phyloP scores from a whole-genome alignment of 2,113 vertebrate genomes.

The Paracanthobrama guichenoti region DNA sequence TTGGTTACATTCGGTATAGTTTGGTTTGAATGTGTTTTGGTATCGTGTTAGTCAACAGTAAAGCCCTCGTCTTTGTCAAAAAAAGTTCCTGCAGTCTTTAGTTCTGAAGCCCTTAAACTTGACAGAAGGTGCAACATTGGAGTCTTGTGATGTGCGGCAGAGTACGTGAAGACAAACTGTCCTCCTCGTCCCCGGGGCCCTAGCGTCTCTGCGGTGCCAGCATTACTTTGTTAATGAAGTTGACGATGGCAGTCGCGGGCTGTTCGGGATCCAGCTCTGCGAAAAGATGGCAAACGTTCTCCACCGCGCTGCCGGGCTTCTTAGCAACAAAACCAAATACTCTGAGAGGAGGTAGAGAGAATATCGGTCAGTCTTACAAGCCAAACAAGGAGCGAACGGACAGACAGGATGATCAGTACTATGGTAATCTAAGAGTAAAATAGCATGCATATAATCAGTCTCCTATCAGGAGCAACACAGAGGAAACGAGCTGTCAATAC shows the following conservation, averaged over 20 bases:
- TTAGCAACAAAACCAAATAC: slow-evolving; percentile 92
- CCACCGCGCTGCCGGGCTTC: slow-evolving; percentile 84
- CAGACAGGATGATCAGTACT: not conserved
- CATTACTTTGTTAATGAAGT: slow-evolving; percentile 94
- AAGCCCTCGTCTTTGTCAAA: not conserved
- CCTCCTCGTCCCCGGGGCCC: slow-evolving; percentile 16
- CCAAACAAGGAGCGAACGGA: not conserved
- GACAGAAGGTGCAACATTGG: not conserved
- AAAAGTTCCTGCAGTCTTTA: not conserved
- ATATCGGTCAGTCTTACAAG: not conserved
- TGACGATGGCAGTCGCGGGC: slow-evolving; percentile 87
- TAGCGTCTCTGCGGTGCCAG: slow-evolving; percentile 79
- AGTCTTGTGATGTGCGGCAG: not conserved
- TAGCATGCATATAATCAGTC: slow-evolving; percentile 61
- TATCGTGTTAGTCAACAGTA: not conserved
- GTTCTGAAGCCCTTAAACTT: not conserved
- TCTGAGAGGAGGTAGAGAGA: slow-evolving; percentile 64
- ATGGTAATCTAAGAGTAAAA: slow-evolving; percentile 13
- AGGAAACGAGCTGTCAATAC: not conserved
- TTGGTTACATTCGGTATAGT: slow-evolving; percentile 14
- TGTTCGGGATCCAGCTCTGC: slow-evolving; percentile 91
- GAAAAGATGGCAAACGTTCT: slow-evolving; percentile 92
- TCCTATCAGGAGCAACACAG: not conserved
- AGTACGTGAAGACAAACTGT: not conserved
- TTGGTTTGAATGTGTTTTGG: slow-evolving; percentile 35